Base-by-base conservation (phyloP, 2,888 invertebrate genomes). In the Orchesellides sinensis region DNA sequence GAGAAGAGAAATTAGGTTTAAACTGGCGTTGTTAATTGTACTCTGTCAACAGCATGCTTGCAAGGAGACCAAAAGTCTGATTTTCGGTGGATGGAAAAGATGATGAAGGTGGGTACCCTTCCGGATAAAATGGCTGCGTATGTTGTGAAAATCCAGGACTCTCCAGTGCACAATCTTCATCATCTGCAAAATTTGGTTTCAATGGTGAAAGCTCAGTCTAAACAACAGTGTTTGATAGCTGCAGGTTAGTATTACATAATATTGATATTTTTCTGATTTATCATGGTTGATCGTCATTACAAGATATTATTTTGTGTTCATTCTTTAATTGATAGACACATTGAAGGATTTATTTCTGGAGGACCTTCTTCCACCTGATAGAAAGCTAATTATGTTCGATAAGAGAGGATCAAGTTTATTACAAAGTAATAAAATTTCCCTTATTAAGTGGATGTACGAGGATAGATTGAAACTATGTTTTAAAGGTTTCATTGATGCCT, bases 401-500 rank as follows among this genome's bases (percentile, higher is more conserved):
- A 92, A 93, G 85, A 93, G 94, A 85, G 89, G 94, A 0, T 91
- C 91, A 0, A 89, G 91, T 29, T 84, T 95, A 0, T 90, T 90
- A 21, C 92, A 93, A 27, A 92, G 93, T 0, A 91, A 93, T 63
- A 92, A 93, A 73, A 93, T 93, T 86, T 91, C 94, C 83, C 92
- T 95, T 17, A 93, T 94, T 10, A 90, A 93, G 74, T 99, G 98
- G 98, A 93, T 94, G 89, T 98, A 94, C 90, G 99, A 99, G 90
- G 95, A 95, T 89, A 94, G 96, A 89, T 90, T 99, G 0, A 96
- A 96, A 89, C 93, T 94, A 85, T 91, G 92, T 32, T 97, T 96
- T 90, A 88, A 91, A 87, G 91, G 91, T 0, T 97, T 95, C 89
- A 92, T 97, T 8, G 92, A 93, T 69, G 92, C 94, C 0, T 89